These are phyloP conservation scores for Lemur catta DNA, from an alignment of 2,797 vertebrate species.

Conservation along the genomic window DNA sequence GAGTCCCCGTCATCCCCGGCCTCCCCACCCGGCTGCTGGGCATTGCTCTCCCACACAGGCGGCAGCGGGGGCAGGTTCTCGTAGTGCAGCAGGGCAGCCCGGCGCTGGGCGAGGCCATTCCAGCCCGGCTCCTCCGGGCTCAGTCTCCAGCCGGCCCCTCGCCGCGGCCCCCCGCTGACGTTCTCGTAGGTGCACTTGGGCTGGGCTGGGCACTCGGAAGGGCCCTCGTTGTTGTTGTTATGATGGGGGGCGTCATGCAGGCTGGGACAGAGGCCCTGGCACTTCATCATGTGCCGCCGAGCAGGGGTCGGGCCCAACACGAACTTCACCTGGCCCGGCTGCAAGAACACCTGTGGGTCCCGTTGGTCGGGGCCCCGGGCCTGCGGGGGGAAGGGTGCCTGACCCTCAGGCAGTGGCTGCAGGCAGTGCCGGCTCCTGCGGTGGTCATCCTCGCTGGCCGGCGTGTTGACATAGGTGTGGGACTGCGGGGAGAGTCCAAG, in stretches of 20 bases:
- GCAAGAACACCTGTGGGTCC: conserved; percentile 94
- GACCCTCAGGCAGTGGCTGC: conserved; percentile 93
- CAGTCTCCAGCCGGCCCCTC: conserved; percentile 81
- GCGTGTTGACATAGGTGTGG: conserved; percentile 98
- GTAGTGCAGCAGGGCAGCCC: conserved; percentile 94
- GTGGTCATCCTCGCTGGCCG: conserved; percentile 92
- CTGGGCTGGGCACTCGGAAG: conserved; percentile 74
- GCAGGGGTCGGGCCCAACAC: conserved; percentile 92
- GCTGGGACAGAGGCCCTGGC: conserved; percentile 83
- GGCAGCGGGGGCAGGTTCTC: conserved; percentile 97
- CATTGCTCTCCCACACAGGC: conserved; percentile 94
- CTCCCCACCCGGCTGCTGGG: conserved; percentile 87
- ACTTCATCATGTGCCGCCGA: conserved; percentile 89
- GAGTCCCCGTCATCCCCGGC: conserved; percentile 85
- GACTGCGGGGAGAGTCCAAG: conserved; percentile 84
- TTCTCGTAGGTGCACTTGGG: conserved; percentile 92
- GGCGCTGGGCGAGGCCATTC: conserved; percentile 84
- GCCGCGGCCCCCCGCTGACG: conserved; percentile 87
- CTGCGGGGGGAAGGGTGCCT: conserved; percentile 87
- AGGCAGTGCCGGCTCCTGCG: conserved; percentile 92
- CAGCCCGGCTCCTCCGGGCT: conserved; percentile 86
- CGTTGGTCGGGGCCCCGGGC: conserved; percentile 89
- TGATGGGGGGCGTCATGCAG: conserved; percentile 81
- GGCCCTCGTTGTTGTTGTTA: conserved; percentile 90
- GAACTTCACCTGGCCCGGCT: conserved; percentile 96